These are phyloP conservation scores for Epinephelus awoara DNA, from an alignment of 2,797 vertebrate species.

Conservation along the genomic window DNA sequence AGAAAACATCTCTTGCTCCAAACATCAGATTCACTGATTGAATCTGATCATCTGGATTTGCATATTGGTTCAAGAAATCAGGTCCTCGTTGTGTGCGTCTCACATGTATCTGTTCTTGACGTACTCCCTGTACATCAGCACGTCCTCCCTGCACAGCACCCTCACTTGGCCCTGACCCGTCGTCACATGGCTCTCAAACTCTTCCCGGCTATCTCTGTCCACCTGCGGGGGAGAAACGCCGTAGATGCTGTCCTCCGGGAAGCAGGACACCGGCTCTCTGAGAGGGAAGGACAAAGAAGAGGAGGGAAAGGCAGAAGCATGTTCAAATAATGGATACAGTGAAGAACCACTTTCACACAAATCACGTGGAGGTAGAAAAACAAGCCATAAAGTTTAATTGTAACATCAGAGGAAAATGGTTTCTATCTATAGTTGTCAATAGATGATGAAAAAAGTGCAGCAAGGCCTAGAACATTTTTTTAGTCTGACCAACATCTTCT, in stretches of 20 bases:
- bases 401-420: neutral
- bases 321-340: neutral
- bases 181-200: constrained; percentile 92
- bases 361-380: neutral
- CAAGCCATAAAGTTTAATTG: neutral
- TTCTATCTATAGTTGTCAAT: neutral
- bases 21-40: neutral
- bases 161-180: constrained; percentile 89
- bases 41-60: neutral
- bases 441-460: neutral
- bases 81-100: constrained; percentile 6
- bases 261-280: constrained; percentile 91
- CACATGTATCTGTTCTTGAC: constrained; percentile 82
- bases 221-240: constrained; percentile 87
- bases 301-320: neutral
- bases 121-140: constrained; percentile 89
- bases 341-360: neutral
- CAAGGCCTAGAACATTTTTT: neutral
- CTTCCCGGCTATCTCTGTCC: constrained; percentile 87
- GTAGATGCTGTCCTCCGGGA: constrained; percentile 92
- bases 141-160: constrained; percentile 89
- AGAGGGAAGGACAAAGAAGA: neutral
- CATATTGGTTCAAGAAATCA: neutral
- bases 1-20: neutral
- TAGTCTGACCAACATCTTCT: neutral